Evolutionary conservation across 1,140 invertebrate species (phyloP), one percentile per base, ranked within the genome.

Genomic region (Calephelis virginiensis): DNA sequence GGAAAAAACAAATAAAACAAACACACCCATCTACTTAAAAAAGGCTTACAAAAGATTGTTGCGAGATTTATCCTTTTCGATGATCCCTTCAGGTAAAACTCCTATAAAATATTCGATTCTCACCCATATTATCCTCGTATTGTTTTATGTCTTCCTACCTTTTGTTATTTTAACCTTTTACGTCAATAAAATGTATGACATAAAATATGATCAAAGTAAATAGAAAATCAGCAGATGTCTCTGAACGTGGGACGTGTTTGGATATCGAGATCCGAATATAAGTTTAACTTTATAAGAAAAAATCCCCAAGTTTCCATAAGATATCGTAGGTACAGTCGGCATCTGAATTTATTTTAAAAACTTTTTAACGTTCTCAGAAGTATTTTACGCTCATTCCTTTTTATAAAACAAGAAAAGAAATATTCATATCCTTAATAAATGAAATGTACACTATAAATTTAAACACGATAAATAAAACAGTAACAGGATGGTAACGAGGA

Each of bases 141-240:
- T 17, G 12, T 37, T 56, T 56, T 56, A 56, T 56, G 37, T 28
- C 11, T 2, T 11, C 53, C 11, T 28, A 56, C 53, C 53, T 56
- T 56, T 56, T 37, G 53, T 28, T 28, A 56, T 28, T 38, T 37
- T 12, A 56, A 56, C 53, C 53, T 56, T 56, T 56, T 37, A 11
- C 9, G 50, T 53, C 53, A 37, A 56, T 59, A 59, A 59, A 56
- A 59, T 59, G 28, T 59, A 59, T 59, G 56, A 59, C n/a, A 40
- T 40, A 59, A 38, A 59, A 40, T 40, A 40, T 38, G 11, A 59
- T 59, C 56, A 59, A 59, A 59, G 56, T 59, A 59, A 59, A 59
- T 59, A 38, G 56, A 59, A 59, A 40, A 59, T 59, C 56, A 59
- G 56, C 56, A 59, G 56, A 59, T 59, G 53, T 59, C 28, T 59